Evolutionary conservation across 2,888 invertebrate genomes (phyloP).

Genomic region (Agonopterix alstromeriana): DNA sequence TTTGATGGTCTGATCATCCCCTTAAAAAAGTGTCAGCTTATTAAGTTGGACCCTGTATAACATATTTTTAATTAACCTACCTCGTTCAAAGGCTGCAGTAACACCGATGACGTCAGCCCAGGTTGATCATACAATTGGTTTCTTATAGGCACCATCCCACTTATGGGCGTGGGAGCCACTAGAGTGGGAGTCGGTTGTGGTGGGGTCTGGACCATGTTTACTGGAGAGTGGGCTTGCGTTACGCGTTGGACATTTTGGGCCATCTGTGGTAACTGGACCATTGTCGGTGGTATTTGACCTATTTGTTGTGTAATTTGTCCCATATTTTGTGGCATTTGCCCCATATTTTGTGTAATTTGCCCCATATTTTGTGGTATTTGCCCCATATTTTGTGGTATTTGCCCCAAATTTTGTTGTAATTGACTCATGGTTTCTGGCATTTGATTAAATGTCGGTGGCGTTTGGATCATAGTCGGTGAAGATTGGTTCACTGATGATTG

Average conservation of each 20-base stretch:
- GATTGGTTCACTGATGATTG: constrained; percentile 13
- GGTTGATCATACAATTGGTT: constrained; percentile 60
- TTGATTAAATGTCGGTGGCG: constrained; percentile 16
- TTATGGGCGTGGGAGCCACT: constrained; percentile 42
- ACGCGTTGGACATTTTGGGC: constrained; percentile 2
- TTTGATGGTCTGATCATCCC: too few species aligned
- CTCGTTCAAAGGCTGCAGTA: constrained; percentile 65
- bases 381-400: background rate
- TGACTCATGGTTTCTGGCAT: background rate
- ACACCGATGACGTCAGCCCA: constrained; percentile 56
- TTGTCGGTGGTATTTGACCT: background rate
- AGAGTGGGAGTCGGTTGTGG: constrained; percentile 31
- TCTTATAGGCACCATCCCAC: constrained; percentile 63
- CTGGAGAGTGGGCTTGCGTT: constrained; percentile 30
- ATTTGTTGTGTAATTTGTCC: background rate
- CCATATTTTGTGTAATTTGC: background rate
- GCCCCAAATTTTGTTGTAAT: background rate
- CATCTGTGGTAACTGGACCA: background rate
- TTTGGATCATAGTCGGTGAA: constrained; percentile 22
- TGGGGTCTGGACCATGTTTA: constrained; percentile 35
- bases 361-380: background rate
- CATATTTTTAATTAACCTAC: constrained; percentile 25
- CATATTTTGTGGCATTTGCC: constrained; percentile 3
- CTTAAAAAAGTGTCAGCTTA: too few species aligned
- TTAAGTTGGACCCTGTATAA: too few species aligned